These are phyloP conservation scores for Siphonodentalium dalli DNA, from an alignment of 2,888 invertebrate species.

Conservation along the genomic window DNA sequence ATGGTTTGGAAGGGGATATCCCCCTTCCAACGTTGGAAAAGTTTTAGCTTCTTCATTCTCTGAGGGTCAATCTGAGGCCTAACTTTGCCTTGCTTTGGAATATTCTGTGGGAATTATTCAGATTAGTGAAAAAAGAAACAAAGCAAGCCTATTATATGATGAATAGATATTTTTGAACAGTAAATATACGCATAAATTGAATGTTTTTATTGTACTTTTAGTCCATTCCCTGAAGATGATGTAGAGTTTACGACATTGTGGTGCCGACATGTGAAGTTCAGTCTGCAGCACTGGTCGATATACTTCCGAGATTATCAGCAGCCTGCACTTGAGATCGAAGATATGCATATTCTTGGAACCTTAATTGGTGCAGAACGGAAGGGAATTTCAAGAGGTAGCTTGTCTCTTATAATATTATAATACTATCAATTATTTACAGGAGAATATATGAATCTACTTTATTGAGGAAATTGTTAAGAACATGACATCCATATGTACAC, in stretches of 20 bases:
- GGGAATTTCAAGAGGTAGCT: constrained; percentile 49
- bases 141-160: too few relatives aligned
- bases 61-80: neutral
- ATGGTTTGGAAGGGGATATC: too few relatives aligned
- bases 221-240: constrained; percentile 90
- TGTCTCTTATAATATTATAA: neutral
- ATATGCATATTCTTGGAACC: constrained; percentile 87
- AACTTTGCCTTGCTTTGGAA: neutral
- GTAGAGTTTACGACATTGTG: constrained; percentile 89
- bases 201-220: constrained; percentile 58
- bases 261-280: constrained; percentile 86
- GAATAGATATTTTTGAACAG: too few relatives aligned
- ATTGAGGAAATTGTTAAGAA: too few relatives aligned
- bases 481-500: too few relatives aligned
- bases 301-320: constrained; percentile 94
- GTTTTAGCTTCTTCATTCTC: neutral
- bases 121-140: too few relatives aligned
- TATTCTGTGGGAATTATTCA: neutral
- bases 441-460: too few relatives aligned
- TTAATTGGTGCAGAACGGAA: constrained; percentile 87
- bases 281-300: constrained; percentile 85
- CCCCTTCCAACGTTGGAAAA: too few relatives aligned
- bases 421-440: neutral
- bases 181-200: too few relatives aligned
- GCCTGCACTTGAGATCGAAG: constrained; percentile 83